A percentile compares a stretch with the other conserved stretches of the same genome.
phyloP scores from a whole-genome alignment of 2,797 vertebrate genomes.

The Neosalanx taihuensis region DNA sequence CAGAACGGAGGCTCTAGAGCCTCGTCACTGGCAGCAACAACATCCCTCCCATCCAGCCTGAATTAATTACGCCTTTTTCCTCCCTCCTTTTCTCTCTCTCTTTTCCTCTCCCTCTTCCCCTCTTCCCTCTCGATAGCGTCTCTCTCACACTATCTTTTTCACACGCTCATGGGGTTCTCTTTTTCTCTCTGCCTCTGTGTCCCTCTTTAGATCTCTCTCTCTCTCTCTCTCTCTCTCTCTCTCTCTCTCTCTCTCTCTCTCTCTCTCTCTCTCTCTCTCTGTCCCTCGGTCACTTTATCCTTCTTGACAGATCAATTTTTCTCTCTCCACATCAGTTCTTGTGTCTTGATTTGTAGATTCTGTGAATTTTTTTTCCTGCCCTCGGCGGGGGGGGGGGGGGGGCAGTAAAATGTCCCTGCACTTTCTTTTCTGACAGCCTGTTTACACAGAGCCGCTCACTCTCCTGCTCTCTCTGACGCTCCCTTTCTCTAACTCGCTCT shows the following conservation, averaged over 20 bases:
- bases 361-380: slow-evolving; percentile 24
- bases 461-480: slow-evolving; percentile 21
- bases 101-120: slow-evolving; percentile 4
- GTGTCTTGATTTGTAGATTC: slow-evolving; percentile 36
- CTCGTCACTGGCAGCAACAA: slow-evolving; percentile 56
- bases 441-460: slow-evolving; percentile 45
- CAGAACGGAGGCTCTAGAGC: slow-evolving; percentile 51
- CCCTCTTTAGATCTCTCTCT: slow-evolving; percentile 50
- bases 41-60: slow-evolving; percentile 71
- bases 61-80: slow-evolving; percentile 68
- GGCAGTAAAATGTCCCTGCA: slow-evolving; percentile 46
- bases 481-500: slow-evolving; percentile 15
- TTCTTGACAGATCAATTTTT: slow-evolving; percentile 8
- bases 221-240: slow-evolving; percentile 30
- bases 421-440: slow-evolving; percentile 59
- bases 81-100: slow-evolving; percentile 26
- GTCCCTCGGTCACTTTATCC: slow-evolving; percentile 1
- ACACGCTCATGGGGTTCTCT: background rate
- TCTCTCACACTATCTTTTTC: slow-evolving; percentile 2
- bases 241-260: slow-evolving; percentile 18
- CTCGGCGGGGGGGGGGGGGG: slow-evolving; percentile 10
- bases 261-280: slow-evolving; percentile 30
- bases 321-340: slow-evolving; percentile 4
- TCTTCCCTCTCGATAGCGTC: slow-evolving; percentile 15
- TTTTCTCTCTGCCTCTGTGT: slow-evolving; percentile 6